Evolutionary conservation across 2,113 vertebrate genomes (phyloP).

Genomic region (Nycticorax nycticorax): DNA sequence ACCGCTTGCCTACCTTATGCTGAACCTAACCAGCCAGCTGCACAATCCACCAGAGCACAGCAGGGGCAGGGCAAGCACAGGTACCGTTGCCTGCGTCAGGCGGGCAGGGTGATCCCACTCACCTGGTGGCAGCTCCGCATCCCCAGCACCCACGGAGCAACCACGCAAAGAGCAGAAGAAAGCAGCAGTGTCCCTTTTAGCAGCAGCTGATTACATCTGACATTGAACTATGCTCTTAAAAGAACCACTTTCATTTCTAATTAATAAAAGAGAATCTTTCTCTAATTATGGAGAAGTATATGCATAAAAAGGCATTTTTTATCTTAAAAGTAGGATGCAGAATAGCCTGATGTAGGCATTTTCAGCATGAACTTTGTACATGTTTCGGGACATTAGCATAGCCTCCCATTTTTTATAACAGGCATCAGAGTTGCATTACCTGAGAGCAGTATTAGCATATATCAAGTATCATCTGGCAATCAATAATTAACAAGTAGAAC

Average conservation of each 20-base stretch:
- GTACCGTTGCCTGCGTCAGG: background rate
- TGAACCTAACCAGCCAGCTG: background rate
- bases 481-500: background rate
- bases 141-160: fast-evolving
- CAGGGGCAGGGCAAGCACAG: background rate
- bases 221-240: background rate
- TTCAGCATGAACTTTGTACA: background rate
- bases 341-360: background rate
- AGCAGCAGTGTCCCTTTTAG: background rate
- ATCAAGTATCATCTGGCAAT: background rate
- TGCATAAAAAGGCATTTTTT: background rate
- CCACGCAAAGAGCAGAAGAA: too few species aligned
- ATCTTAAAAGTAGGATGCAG: background rate
- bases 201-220: background rate
- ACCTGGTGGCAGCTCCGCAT: fast-evolving
- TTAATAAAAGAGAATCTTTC: background rate
- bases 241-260: background rate
- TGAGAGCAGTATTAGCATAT: background rate
- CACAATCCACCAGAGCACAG: background rate
- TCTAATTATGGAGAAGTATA: background rate
- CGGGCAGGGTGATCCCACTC: too few species aligned
- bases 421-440: background rate
- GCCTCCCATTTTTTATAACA: background rate
- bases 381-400: background rate
- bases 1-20: background rate